Evolutionary conservation across 2,113 vertebrate genomes (phyloP).

Genomic region (Gymnocephalus cernua): DNA sequence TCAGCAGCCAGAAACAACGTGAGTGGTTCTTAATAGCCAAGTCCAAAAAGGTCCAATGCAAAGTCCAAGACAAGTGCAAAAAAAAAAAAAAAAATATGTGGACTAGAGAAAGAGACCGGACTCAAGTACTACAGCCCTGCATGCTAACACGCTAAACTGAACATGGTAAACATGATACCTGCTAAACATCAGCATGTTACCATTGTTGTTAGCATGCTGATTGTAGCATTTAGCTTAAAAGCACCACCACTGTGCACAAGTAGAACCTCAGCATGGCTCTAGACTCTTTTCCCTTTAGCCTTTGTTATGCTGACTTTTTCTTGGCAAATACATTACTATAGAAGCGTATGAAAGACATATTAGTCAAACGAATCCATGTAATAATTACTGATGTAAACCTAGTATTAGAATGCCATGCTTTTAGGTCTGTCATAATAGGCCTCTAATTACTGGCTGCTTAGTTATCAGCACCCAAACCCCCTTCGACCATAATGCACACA

Average conservation of each 20-base stretch:
- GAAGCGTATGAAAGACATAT: not conserved
- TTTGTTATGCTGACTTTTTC: constrained; percentile 1
- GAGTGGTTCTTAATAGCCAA: too few relatives aligned
- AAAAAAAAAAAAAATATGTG: too few relatives aligned
- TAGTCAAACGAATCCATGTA: not conserved
- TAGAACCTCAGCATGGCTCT: not conserved
- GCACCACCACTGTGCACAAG: too few relatives aligned
- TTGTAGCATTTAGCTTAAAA: not conserved
- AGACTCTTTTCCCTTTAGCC: not conserved
- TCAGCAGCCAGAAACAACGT: too few relatives aligned
- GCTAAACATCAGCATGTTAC: not conserved
- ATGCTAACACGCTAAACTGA: not conserved
- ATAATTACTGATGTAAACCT: not conserved
- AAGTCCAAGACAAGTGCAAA: too few relatives aligned
- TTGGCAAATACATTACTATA: not conserved
- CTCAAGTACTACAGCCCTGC: too few relatives aligned
- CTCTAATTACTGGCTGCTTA: constrained; percentile 32
- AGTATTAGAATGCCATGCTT: constrained; percentile 8
- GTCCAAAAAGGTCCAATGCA: too few relatives aligned
- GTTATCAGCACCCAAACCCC: not conserved
- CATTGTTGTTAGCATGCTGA: not conserved
- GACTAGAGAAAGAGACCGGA: too few relatives aligned
- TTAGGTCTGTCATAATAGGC: not conserved
- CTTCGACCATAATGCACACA: not conserved
- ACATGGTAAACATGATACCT: not conserved